Evolutionary conservation across 2,113 vertebrate genomes (phyloP).

Genomic region (Alces alces): DNA sequence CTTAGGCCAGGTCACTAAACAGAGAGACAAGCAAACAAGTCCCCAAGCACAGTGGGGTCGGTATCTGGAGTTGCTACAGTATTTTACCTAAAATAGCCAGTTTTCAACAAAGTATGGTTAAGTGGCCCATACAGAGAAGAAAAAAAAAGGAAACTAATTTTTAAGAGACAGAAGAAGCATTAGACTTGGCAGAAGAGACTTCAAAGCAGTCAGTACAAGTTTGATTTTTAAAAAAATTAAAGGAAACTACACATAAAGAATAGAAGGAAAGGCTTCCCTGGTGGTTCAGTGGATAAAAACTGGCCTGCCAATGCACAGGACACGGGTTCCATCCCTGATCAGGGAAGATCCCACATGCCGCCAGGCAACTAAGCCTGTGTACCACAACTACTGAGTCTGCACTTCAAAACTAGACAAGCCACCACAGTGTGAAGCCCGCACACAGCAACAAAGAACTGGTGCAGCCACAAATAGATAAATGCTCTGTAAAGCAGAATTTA

Average conservation of each 20-base stretch:
- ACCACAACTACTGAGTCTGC: not conserved
- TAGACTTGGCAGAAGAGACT: not conserved
- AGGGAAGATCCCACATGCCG: not conserved
- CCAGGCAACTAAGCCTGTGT: not conserved
- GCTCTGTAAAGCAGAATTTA: not conserved
- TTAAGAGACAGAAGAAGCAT: not conserved
- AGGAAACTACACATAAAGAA: not conserved
- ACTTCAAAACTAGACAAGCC: not conserved
- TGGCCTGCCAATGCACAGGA: not conserved
- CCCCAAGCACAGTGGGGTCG: no score
- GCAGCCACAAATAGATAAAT: not conserved
- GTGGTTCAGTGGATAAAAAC: not conserved
- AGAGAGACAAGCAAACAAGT: not conserved
- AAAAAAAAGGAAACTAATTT: not conserved
- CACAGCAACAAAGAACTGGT: not conserved
- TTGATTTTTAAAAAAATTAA: not conserved
- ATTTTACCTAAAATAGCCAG: not conserved
- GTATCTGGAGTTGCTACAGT: not conserved
- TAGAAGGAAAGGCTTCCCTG: not conserved
- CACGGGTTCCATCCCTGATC: not conserved
- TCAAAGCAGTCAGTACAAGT: not conserved
- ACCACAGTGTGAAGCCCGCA: not conserved
- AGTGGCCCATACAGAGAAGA: not conserved
- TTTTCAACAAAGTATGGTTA: not conserved
- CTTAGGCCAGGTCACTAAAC: not conserved